Evolutionary conservation across 2,888 invertebrate genomes (phyloP).

Genomic region (Stratiomys singularior): DNA sequence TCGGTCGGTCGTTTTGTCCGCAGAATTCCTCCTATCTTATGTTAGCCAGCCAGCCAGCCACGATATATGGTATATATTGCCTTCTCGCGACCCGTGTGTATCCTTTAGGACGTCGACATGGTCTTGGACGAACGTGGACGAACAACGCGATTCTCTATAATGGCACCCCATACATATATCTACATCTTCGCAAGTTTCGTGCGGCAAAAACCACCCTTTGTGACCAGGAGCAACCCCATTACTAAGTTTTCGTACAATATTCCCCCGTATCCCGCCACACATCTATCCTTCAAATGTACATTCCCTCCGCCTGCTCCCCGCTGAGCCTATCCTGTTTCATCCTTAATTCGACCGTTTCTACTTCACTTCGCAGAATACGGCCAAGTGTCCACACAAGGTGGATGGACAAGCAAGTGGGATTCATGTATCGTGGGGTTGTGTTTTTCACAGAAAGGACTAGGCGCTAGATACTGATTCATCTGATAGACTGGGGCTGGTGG

Average conservation of each 20-base stretch:
- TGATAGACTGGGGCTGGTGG: not conserved
- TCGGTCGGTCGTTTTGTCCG: conserved; percentile 47
- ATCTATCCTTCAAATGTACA: conserved; percentile 6
- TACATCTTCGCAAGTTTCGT: conserved; percentile 39
- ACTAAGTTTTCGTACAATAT: conserved; percentile 18
- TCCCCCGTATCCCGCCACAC: not conserved
- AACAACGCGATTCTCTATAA: conserved; percentile 23
- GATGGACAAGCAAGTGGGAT: conserved; percentile 41
- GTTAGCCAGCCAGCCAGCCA: conserved; percentile 48
- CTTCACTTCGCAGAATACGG: conserved; percentile 41
- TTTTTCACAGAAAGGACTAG: conserved; percentile 31
- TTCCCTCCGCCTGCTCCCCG: not conserved
- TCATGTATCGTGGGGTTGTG: conserved; percentile 36
- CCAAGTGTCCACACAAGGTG: conserved; percentile 37
- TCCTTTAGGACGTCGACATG: conserved; percentile 51
- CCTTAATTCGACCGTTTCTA: conserved; percentile 46
- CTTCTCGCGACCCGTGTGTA: conserved; percentile 54
- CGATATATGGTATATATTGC: conserved; percentile 39
- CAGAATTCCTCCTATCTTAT: conserved; percentile 51
- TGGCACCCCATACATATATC: not conserved
- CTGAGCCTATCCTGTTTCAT: conserved; percentile 42
- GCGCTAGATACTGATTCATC: not conserved
- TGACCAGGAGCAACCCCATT: conserved; percentile 30
- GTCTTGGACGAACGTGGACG: conserved; percentile 35
- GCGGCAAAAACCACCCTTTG: conserved; percentile 37